Evolutionary conservation across 2,888 invertebrate genomes (phyloP), one percentile per base, ranked within the genome.

Genomic region (Dryobota labecula): DNA sequence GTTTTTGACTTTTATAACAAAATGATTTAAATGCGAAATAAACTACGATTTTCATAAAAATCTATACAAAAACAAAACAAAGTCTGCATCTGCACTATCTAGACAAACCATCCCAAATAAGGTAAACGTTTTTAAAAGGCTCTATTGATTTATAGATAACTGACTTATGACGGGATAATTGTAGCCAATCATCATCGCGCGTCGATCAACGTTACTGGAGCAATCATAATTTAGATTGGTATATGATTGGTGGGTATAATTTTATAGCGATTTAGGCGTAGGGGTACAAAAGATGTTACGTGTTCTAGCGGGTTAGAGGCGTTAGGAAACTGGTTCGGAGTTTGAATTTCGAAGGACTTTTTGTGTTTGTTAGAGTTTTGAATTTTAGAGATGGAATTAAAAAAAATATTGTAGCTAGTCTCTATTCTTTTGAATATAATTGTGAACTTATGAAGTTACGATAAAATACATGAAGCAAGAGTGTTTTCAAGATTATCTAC

Each of bases 71-170:
- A 49, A 49, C n/a, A 43, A 73, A 30, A 57, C 15, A 49, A 47
- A 47, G 49, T 33, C 49, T 51, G 49, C 62, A 80, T 49, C 47
- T 49, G 49, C 62, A 80, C 43, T 54, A 51, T 43, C 24, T 70
- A 60, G 54, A 66, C 45, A 66, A 63, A 38, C 62, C 57, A 66
- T 51, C 36, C 65, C 73, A 56, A 73, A 70, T 74, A 63, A 78
- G 72, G 79, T 76, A 80, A 82, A 77, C 74, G 74, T 65, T 76
- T 77, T 74, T 70, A 76, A 71, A 73, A 70, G 71, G 73, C 72
- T 76, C 80, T 87, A 89, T 88, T 91, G 92, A 91, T 92, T 91
- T 90, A 91, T 92, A 88, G 89, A 89, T 89, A 79, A 83, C 76
- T 73, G 75, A 72, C 77, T 77, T 83, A 76, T 88, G 92, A 92